Evolutionary conservation across 2,113 vertebrate species (phyloP), one percentile per base, ranked within the genome.

Genomic region (Panthera uncia): DNA sequence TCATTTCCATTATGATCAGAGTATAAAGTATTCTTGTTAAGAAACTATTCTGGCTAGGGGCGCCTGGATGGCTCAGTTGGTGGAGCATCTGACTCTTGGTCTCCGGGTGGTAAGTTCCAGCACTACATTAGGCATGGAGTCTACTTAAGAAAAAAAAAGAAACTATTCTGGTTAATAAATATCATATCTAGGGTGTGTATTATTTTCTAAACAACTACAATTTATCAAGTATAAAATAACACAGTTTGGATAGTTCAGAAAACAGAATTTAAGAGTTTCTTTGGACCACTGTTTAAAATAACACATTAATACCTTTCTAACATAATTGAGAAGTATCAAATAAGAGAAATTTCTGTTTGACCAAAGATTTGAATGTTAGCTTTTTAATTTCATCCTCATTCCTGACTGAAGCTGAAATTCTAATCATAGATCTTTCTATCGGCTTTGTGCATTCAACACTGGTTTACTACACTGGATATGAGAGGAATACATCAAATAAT

Each of bases 191-290:
- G n/a, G 36, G 23, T 74, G 57, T 48, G 29, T 80, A 69, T 65
- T 21, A 71, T 86, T 97, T 96, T 88, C 65, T 45, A 68, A 95
- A 79, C 36, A 91, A 94, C 79, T 96, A 31, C 7, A 73, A 15
- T 73, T n/a, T 25, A 33, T 93, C 19, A 2, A 52, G 66, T 79
- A 29, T 95, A 65, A 95, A 90, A 55, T 16, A 38, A 91, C 55
- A 92, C 78, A 92, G 6, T 95, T 73, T 83, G 92, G 68, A 66
- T 78, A 21, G 61, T 83, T 95, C 23, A 90, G 31, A 92, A 93
- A 96, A 94, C 66, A 80, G 31, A 80, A 71, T 31, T 87, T 80
- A 71, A 82, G 63, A 93, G 52, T 83, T 87, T 73, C 19, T 66
- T 92, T 81, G 27, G 55, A 55, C 8, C 31, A 36, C 78, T 3